Base-by-base conservation (phyloP, 92 coral and sea anemone genomes). In the Blastomussa wellsi region DNA sequence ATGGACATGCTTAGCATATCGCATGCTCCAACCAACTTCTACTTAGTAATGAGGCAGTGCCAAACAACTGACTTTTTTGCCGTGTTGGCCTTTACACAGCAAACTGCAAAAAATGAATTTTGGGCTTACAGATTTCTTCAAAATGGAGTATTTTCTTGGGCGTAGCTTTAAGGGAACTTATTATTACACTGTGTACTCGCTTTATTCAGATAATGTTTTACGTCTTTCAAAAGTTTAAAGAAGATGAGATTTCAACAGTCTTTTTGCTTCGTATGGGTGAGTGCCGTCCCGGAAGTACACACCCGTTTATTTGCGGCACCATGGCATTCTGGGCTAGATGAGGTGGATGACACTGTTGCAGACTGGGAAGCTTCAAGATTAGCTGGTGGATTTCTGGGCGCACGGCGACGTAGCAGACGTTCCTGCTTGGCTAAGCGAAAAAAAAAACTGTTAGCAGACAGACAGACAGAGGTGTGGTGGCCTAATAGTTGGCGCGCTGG, bases 341-440 rank as follows among this genome's bases (percentile, higher is more conserved):
- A 94, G 36, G 98, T 92, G 59, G 98, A 92, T 42, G 98, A 94
- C 62, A 92, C 95, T 2, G 92, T 90, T n/a, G 95, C 93, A 8
- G 98, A 92, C 85, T 92, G 95, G 32, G 98, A 92, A 37, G 90
- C 95, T 78, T 92, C 95, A 48, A 28, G 39, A 24, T 49, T 52
- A 10, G 84, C 69, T 5, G 92, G 78, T 22, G 87, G 76, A 69
- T 87, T 82, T 86, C 98, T 88, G 31, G 90, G 90, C 4, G 95
- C 81, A 15, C 98, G 88, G 16, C 98, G 93, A 17, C 98, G 91
- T 38, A 92, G 77, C 20, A 86, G 84, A 32, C 98, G 88, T 72
- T 89, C 95, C 77, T 82, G 73, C 53, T 88, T 81, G 36, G 44
- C 90, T 91, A 44, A 76, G 49, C 7, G 17, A 39, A 79, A 22